phyloP scores from a whole-genome alignment of 2,113 vertebrate species.

The cattle (Bos taurus) region DNA sequence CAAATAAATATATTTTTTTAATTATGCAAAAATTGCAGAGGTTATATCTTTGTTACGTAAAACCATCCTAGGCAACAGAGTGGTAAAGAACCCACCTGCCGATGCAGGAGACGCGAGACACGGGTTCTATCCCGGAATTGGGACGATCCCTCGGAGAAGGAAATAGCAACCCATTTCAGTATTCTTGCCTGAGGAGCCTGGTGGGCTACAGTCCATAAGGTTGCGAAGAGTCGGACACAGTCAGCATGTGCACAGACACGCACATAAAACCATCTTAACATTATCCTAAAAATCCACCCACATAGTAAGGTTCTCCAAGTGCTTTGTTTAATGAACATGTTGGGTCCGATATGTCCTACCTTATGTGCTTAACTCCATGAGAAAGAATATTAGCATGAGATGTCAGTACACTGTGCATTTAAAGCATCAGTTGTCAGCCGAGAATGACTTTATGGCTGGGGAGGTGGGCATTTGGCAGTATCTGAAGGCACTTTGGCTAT shows the following conservation, averaged over 20 bases:
- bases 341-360: fast-evolving
- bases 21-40: neutral
- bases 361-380: fast-evolving
- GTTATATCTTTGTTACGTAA: neutral
- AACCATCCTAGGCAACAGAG: neutral
- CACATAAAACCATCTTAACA: neutral
- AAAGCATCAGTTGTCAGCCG: too few species aligned
- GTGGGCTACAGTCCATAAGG: neutral
- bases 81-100: neutral
- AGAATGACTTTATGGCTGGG: fast-evolving
- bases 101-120: fast-evolving
- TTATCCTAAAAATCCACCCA: neutral
- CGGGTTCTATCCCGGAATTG: neutral
- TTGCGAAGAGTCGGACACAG: neutral
- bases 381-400: neutral
- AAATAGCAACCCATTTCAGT: neutral
- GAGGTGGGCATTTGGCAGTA: neutral
- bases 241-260: neutral
- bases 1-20: neutral
- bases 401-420: neutral
- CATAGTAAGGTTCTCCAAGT: fast-evolving
- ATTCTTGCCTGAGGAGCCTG: neutral
- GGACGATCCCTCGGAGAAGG: neutral
- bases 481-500: neutral
- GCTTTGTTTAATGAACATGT: neutral